Base-by-base conservation (phyloP, 2,113 vertebrate genomes). In the Ailurus styani region DNA sequence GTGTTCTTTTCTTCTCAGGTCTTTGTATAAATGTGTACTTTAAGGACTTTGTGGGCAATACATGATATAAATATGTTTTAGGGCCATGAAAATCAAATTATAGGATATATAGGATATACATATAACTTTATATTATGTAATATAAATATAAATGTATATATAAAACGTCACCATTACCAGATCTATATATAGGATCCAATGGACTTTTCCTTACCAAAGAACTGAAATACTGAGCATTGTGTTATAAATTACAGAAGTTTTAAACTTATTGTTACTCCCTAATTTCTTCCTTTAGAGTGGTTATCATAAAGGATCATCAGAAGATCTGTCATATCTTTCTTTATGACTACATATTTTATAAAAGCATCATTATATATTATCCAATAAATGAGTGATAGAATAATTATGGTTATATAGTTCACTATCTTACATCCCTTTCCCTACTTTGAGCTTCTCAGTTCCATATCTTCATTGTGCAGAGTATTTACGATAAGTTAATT, bases 321-420 rank as follows among this genome's bases (percentile, higher is more conserved):
- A 95, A 90, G 66, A 97, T 90, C n/a, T 95, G 17, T 73, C 92
- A 91, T 87, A 78, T 87, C 47, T 89, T 93, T 93, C n/a, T 89
- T 87, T 50, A 90, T 50, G 79, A 84, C 60, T 68, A 93, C 40
- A 52, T 87, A 29, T 62, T 90, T 90, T 93, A 86, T 93, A 45
- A 70, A 97, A 75, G 3, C 20, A 64, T 62, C 94, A 64, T 95
- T 82, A 90, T 86, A 52, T 96, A 89, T 89, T 94, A 79, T 60
- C 31, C 15, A 87, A 86, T 68, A 96, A 91, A 42, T 92, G 73
- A 90, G 75, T 84, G 68, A 73, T 95, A 81, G 87, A 95, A 72
- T 54, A 87, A 84, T 95, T 96, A 60, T 66, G 14, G 47, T 95
- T 83, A 57, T 31, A 18, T 93, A 13, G 47, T 62, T 93, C 62